Percentiles rank a stretch among this genome's conserved stretches.
Conservation (phyloP, 2,113 vertebrate genomes). For the Barnardius zonarius region DNA sequence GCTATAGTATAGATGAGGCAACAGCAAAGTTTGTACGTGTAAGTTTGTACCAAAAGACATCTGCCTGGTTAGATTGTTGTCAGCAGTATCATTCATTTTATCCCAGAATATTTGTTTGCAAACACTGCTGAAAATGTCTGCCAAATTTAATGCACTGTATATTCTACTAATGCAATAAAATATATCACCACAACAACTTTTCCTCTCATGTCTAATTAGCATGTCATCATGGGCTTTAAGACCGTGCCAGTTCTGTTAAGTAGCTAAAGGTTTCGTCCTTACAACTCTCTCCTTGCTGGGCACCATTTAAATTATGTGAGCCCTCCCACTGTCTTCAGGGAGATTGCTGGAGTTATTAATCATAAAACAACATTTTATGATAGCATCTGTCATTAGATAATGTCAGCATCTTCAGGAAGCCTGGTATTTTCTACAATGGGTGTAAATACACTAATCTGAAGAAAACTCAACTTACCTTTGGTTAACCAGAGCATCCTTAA, state of each 20-base stretch:
- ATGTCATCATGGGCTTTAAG: background rate
- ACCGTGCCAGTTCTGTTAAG: background rate
- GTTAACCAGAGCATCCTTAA: background rate
- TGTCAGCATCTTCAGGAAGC: background rate
- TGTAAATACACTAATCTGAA: background rate
- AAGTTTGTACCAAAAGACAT: background rate
- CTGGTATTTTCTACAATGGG: background rate
- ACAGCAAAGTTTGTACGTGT: background rate
- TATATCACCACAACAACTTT: background rate
- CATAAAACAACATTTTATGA: background rate
- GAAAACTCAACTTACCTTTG: background rate
- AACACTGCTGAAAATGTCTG: background rate
- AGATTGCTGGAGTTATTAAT: background rate
- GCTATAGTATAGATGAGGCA: background rate
- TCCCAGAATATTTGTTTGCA: background rate
- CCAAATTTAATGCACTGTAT: background rate
- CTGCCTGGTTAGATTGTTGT: background rate
- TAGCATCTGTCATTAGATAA: background rate
- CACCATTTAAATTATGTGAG: background rate
- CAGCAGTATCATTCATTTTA: background rate
- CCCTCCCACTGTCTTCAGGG: background rate
- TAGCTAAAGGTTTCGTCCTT: background rate
- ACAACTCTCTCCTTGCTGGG: background rate
- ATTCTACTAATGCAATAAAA: background rate
- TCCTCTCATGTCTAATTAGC: background rate